Evolutionary conservation across 1,140 invertebrate species (phyloP).

Genomic region (Steinernema khuongi): DNA sequence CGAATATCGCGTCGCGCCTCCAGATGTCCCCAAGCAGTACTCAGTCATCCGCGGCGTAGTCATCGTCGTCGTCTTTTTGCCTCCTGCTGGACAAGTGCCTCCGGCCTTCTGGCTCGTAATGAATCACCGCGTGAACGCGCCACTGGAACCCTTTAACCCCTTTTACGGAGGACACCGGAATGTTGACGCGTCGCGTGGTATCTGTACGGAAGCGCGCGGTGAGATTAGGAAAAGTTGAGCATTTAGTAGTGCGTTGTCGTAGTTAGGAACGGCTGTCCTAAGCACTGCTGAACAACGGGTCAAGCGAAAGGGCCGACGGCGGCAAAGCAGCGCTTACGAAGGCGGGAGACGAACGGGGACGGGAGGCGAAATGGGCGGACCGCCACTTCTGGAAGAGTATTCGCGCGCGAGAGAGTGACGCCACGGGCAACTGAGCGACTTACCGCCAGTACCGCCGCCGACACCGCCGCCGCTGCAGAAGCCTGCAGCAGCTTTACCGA

Average conservation of each 20-base stretch:
- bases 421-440: neutral
- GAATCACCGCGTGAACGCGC: neutral
- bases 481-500: neutral
- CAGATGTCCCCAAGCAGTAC: conserved; percentile 10
- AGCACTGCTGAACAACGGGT: neutral
- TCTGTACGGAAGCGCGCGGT: neutral
- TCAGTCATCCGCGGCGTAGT: conserved; percentile 5
- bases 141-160: neutral
- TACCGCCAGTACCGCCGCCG: neutral
- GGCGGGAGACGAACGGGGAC: neutral
- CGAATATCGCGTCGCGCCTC: conserved; percentile 1
- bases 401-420: conserved; percentile 16
- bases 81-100: neutral
- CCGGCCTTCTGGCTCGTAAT: neutral
- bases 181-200: neutral
- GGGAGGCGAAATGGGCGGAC: neutral
- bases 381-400: conserved; percentile 16
- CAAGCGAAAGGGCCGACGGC: neutral
- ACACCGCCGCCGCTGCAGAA: neutral
- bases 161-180: neutral
- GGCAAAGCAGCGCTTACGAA: neutral
- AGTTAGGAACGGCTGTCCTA: conserved; percentile 6
- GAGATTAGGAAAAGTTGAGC: neutral
- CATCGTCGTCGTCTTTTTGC: neutral
- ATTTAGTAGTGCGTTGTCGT: neutral